Evolutionary conservation across 2,888 invertebrate genomes (phyloP).

Genomic region (Blera fallax): DNA sequence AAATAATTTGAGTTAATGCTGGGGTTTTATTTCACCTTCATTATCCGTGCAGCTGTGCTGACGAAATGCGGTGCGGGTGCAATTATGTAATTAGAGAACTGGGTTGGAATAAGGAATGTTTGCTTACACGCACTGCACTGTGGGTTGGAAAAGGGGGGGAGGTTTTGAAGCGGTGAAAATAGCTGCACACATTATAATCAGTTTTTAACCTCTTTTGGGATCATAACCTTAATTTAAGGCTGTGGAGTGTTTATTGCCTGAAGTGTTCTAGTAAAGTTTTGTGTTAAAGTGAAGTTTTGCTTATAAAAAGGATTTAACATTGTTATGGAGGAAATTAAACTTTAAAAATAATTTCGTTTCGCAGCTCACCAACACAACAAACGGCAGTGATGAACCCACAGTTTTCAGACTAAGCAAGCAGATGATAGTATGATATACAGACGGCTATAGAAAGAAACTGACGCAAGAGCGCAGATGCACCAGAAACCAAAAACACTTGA

Average conservation of each 20-base stretch:
- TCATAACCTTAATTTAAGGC: not conserved
- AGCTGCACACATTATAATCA: not conserved
- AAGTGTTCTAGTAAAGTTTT: not conserved
- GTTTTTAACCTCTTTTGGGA: not conserved
- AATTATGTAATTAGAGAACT: slow-evolving; percentile 33
- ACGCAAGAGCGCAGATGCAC: too few relatives aligned
- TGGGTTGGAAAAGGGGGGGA: not conserved
- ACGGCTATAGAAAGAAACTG: too few relatives aligned
- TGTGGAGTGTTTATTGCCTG: not conserved
- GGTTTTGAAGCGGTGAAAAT: too few relatives aligned
- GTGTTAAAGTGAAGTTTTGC: not conserved
- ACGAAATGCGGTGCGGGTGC: slow-evolving; percentile 32
- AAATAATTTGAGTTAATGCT: slow-evolving; percentile 55
- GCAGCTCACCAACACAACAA: too few relatives aligned
- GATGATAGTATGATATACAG: too few relatives aligned
- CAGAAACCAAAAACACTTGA: too few relatives aligned
- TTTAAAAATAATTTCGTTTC: too few relatives aligned
- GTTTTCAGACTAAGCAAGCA: too few relatives aligned
- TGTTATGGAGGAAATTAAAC: too few relatives aligned
- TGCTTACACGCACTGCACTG: slow-evolving; percentile 4
- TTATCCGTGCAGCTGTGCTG: slow-evolving; percentile 31
- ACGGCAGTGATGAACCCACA: too few relatives aligned
- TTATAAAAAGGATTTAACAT: not conserved
- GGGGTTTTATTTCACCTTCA: slow-evolving; percentile 46
- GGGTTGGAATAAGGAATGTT: not conserved